Percentiles rank a stretch among this genome's conserved stretches.
phyloP scores from a whole-genome alignment of 2,888 invertebrate species.

The Oscheius myriophilus region DNA sequence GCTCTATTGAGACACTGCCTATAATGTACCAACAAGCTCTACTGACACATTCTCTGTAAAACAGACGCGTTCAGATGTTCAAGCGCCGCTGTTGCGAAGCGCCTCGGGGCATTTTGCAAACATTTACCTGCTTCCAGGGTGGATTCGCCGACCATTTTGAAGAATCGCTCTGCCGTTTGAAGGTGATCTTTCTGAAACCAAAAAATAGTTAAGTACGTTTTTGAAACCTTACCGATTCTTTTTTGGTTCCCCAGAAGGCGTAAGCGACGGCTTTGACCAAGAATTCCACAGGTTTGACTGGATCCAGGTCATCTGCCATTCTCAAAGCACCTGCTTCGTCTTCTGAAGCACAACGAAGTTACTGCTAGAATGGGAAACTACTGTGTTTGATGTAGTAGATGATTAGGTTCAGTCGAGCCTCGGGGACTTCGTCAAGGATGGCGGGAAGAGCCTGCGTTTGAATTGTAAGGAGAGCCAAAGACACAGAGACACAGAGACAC shows the following conservation, averaged over 20 bases:
- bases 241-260: slow-evolving; percentile 89
- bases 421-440: slow-evolving; percentile 92
- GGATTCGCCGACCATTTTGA: slow-evolving; percentile 85
- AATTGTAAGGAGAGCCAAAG: no score
- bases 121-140: slow-evolving; percentile 18
- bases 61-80: no score
- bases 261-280: slow-evolving; percentile 95
- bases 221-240: slow-evolving; percentile 81
- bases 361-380: slow-evolving; percentile 37
- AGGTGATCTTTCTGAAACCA: slow-evolving; percentile 85
- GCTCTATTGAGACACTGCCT: no score
- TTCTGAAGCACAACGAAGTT: slow-evolving; percentile 40
- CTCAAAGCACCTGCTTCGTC: slow-evolving; percentile 57
- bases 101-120: no score
- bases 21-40: no score
- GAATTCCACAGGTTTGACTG: slow-evolving; percentile 92
- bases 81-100: no score
- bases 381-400: slow-evolving; percentile 88
- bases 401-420: slow-evolving; percentile 93
- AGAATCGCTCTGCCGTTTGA: slow-evolving; percentile 93
- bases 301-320: slow-evolving; percentile 81
- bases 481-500: no score
- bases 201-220: not conserved
- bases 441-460: slow-evolving; percentile 90
- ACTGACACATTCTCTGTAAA: no score